Percentiles rank a stretch among this genome's conserved stretches.
Conservation (phyloP, 2,888 invertebrate genomes). For the Limnephilus rhombicus region DNA sequence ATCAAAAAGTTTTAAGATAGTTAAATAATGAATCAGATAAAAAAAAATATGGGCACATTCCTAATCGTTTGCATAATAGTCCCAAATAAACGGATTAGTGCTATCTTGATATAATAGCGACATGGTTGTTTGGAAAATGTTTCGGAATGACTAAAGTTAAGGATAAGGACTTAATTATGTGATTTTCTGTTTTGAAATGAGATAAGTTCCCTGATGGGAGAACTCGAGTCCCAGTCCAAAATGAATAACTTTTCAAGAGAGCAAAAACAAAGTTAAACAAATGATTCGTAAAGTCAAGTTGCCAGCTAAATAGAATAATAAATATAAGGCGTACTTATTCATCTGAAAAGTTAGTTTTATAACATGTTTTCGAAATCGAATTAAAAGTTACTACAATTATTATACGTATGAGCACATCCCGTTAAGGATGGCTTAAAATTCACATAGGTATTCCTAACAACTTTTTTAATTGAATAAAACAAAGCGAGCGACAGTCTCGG, state of each 20-base stretch:
- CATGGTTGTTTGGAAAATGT: background rate
- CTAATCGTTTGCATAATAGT: background rate
- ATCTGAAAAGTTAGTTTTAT: background rate
- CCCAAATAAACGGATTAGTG: background rate
- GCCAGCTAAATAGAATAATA: background rate
- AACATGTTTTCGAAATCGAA: background rate
- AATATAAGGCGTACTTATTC: background rate
- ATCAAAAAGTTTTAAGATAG: background rate
- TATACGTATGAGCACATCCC: background rate
- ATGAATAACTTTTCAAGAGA: background rate
- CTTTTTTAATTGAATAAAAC: too few species aligned
- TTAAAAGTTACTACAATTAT: background rate
- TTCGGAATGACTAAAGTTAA: background rate
- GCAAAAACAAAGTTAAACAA: conserved; percentile 1
- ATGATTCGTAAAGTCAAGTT: background rate
- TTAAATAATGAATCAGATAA: background rate
- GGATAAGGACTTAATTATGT: background rate
- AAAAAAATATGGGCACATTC: background rate
- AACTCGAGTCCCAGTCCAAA: background rate
- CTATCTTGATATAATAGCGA: background rate
- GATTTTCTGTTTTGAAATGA: conserved; percentile 1
- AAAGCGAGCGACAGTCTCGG: too few species aligned
- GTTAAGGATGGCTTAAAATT: background rate
- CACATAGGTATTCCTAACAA: too few species aligned
- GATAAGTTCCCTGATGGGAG: background rate